A percentile compares a stretch with the other conserved stretches of the same genome.
These are phyloP conservation scores for Tetramorium bicarinatum DNA, from an alignment of 2,888 invertebrate species.

Conservation along the genomic window DNA sequence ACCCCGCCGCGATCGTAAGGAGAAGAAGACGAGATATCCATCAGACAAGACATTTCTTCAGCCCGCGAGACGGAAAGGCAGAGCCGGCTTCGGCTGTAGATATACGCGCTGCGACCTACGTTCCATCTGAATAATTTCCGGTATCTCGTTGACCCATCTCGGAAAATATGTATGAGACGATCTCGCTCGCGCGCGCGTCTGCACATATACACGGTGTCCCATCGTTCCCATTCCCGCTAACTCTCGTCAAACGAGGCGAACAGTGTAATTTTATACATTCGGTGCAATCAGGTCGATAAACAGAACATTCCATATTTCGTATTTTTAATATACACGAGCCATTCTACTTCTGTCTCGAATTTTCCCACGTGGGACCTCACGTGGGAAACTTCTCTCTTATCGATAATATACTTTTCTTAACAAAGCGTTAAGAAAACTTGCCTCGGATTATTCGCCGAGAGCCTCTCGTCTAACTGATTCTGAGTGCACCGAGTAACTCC, in stretches of 20 bases:
- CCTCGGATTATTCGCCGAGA: not conserved
- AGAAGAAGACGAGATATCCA: constrained; percentile 58
- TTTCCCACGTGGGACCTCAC: not conserved
- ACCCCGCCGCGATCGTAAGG: not conserved
- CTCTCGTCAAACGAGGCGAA: not conserved
- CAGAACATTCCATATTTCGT: not conserved
- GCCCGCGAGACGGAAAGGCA: constrained; percentile 50
- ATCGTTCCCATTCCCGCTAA: not conserved
- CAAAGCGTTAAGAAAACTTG: not conserved
- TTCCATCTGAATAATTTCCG: constrained; percentile 78
- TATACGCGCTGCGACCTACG: constrained; percentile 59
- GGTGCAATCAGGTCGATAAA: not conserved
- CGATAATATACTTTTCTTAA: not conserved
- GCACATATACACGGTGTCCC: not conserved
- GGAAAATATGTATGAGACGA: constrained; percentile 72
- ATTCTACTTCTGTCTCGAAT: not conserved
- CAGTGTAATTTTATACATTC: not conserved
- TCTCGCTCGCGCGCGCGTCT: not conserved
- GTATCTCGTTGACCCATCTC: constrained; percentile 80
- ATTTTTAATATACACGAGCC: not conserved
- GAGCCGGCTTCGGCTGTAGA: constrained; percentile 62
- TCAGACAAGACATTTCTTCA: constrained; percentile 49
- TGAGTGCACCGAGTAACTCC: not conserved
- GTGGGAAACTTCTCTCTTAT: no score
- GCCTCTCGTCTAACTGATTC: not conserved